Evolutionary conservation across 2,888 invertebrate genomes (phyloP), one percentile per base, ranked within the genome.

Genomic region (Nomada lathburiana): DNA sequence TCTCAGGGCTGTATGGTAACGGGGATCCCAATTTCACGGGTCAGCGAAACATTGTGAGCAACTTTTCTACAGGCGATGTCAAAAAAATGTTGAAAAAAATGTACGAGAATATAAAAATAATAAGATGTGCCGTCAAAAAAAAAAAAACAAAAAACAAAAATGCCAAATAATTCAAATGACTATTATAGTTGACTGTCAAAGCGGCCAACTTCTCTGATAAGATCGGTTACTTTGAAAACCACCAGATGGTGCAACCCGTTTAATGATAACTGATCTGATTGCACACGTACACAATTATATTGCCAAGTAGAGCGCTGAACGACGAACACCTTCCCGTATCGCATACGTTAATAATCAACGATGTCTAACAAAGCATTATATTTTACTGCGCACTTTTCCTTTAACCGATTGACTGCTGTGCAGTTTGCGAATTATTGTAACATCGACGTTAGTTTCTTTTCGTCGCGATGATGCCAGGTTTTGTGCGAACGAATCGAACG

Each of bases 1-100:
- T 59, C 59, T 62, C 84, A 90, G 82, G 80, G 53, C 68, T 74
- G 86, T 84, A 84, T 52, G 59, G 53, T 65, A 29, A 55, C 72
- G 20, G 64, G 73, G 16, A 23, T 52, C 47, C 18, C 52, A 42
- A 20, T 82, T 82, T 75, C 50, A 23, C 20, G 13, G 5, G 42
- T 36, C 57, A 26, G 26, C 59, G 2, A 55, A 57, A 47, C 42
- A 7, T 20, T 63, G 47, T 7, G 23, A 59, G 26, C 13, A 29
- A 42, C 29, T 57, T 57, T 47, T 36, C 47, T 9, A 42, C 20
- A 9, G 2, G 9, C 18, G 13, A 16, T 0, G 4, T 0, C 13
- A n/a, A 18, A 42, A 10, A 47, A 10, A 59, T 5, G 26, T 18
- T 26, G n/a, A 9, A 7, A n/a, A 29, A 59, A 59, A 29, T 26